A percentile compares a stretch with the other conserved stretches of the same genome.
Conservation (phyloP, 2,797 vertebrate species). For the Sphenopsis melanotis region DNA sequence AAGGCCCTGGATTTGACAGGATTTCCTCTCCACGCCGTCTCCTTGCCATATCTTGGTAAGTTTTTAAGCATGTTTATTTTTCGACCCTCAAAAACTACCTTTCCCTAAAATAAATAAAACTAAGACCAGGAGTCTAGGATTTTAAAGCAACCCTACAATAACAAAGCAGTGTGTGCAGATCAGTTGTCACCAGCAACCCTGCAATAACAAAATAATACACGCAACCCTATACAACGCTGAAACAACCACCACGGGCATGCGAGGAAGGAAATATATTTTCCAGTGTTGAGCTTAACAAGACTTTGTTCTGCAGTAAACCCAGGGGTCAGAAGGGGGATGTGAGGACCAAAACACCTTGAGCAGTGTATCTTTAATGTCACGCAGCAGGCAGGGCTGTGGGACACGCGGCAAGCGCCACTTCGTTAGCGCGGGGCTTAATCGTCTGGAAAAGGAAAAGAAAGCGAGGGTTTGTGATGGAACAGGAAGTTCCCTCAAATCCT, state of each 20-base stretch:
- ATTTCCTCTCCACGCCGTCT: background rate
- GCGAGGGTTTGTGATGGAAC: background rate
- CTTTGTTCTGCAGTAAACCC: background rate
- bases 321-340: background rate
- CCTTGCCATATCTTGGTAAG: background rate
- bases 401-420: background rate
- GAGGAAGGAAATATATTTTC: slow-evolving; percentile 25
- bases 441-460: slow-evolving; percentile 48
- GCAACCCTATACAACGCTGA: background rate
- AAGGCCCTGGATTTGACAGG: background rate
- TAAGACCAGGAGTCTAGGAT: background rate
- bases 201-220: slow-evolving; percentile 28
- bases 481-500: slow-evolving; percentile 44
- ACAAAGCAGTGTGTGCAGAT: background rate
- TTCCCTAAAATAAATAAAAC: slow-evolving; percentile 54
- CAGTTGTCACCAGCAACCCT: slow-evolving; percentile 47
- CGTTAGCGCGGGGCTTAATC: background rate
- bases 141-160: slow-evolving; percentile 8
- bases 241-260: background rate
- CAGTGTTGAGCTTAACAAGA: background rate
- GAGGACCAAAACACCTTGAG: background rate
- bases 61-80: slow-evolving; percentile 34
- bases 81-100: background rate
- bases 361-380: background rate
- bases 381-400: background rate